Base-by-base conservation (phyloP, 2,888 invertebrate genomes). In the Acronicta leporina region DNA sequence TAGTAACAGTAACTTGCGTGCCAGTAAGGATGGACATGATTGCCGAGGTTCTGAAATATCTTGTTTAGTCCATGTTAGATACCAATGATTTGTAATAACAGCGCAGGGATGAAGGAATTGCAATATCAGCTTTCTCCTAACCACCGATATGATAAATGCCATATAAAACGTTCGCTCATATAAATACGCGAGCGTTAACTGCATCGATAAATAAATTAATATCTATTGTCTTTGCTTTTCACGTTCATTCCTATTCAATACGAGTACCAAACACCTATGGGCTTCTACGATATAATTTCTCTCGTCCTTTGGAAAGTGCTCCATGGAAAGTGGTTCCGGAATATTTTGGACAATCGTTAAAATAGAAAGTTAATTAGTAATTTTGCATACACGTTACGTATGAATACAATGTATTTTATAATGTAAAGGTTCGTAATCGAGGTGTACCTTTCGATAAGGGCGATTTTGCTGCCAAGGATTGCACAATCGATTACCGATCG, bases 221-320 rank as follows among this genome's bases (percentile, higher is more conserved):
- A 92, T 89, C 89, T 88, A 92, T 91, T 87, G 88, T 84, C 68
- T 83, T 82, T 77, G 83, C 89, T 93, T 94, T 92, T 88, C 85
- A 84, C 75, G 68, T 88, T 90, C 86, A 92, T 93, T 92, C 76
- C 75, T 80, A 94, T 93, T 87, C 94, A 78, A 75, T 48, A 62
- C 86, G 69, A 79, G 86, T 78, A 73, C 50, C 65, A 60, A 68
- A 80, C 84, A 80, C 84, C 83, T 88, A 89, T 89, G 85, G 88
- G 83, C 82, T 82, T 82, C 83, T 75, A 83, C 87, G 84, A 87
- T 91, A 92, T 93, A 89, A 91, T 94, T 93, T 94, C 94, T 87
- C 92, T 90, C 82, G 91, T 89, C 92, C 92, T 90, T 91, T 88
- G 86, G 92, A 92, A 93, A 93, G 92, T 84, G 83, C 61, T 69